Percentiles rank a stretch among this genome's conserved stretches.
Conservation (phyloP, 2,797 vertebrate species). For the Anniella stebbinsi region DNA sequence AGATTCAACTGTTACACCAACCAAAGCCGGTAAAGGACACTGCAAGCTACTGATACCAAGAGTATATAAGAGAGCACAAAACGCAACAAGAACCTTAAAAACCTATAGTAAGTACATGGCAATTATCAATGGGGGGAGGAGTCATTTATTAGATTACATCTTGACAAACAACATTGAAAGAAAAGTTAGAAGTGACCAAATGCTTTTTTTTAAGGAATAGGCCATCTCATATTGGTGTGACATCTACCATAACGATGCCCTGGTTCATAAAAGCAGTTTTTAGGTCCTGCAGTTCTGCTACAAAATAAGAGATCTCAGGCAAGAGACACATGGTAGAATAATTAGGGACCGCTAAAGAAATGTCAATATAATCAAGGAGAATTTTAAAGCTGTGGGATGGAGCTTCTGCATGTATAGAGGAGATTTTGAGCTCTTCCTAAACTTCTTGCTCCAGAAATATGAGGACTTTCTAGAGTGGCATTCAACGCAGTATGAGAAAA, state of each 20-base stretch:
- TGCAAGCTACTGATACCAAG: neutral
- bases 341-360: neutral
- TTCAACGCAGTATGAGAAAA: neutral
- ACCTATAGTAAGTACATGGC: no score
- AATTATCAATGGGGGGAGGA: neutral
- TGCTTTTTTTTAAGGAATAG: neutral
- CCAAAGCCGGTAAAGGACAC: neutral
- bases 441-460: neutral
- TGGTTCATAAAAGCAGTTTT: neutral
- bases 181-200: neutral
- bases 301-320: neutral
- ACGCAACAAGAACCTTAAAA: neutral
- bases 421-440: neutral
- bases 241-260: neutral
- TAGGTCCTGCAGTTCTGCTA: neutral
- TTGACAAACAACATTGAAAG: neutral
- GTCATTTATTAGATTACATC: neutral
- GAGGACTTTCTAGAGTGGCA: neutral
- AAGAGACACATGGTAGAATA: neutral
- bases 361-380: no score
- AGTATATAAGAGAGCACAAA: neutral
- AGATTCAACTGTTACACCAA: neutral
- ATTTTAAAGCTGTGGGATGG: neutral
- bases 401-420: neutral
- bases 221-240: neutral